Base-by-base conservation (phyloP, 1,140 invertebrate genomes). In the Bradysia coprophila region DNA sequence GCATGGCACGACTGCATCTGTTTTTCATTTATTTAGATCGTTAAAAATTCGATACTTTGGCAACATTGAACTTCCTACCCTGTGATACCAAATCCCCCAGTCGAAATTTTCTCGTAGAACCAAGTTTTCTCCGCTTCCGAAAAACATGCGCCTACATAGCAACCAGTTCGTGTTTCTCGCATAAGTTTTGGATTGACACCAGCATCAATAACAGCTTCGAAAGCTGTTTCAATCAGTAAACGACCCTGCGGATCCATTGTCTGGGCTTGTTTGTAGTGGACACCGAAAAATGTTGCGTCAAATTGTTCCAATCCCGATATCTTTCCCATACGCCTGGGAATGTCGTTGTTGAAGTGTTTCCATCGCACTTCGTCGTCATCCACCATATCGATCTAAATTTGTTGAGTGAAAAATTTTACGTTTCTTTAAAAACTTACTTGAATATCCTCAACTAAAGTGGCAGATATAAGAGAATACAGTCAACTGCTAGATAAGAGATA, bases 1-100 rank as follows among this genome's bases (percentile, higher is more conserved):
- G 72, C 87, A 95, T 93, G 8, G 86, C 83, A 43, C 86, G 72
- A 48, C 77, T 79, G 62, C 88, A 91, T 23, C 75, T 75, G n/a
- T 38, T 33, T 15, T 28, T 24, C 8, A 5, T 24, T 8, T 6
- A 10, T 41, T 19, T 4, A 41, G 5, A 28, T 15, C 16, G 6
- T 28, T 15, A 9, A 15, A 36, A 36, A 36, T 36, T 6, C 15
- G 11, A 16, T 36, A 11, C 15, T 5, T 10, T n/a, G 8, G 8
- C 28, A 31, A 31, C 28, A n/a, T 9, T 8, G n/a, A 31, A 31
- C 8, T 36, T 4, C 16, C 4, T 71, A 80, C 60, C 85, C 85
- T 15, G 76, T 81, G 48, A 90, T 67, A 44, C 68, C 71, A 49
- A 71, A 72, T n/a, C 66, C 68, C 19, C 65, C 62, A 5, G 62